Base-by-base conservation (phyloP, 23 tunicate species). In the Halocynthia aurantium region DNA sequence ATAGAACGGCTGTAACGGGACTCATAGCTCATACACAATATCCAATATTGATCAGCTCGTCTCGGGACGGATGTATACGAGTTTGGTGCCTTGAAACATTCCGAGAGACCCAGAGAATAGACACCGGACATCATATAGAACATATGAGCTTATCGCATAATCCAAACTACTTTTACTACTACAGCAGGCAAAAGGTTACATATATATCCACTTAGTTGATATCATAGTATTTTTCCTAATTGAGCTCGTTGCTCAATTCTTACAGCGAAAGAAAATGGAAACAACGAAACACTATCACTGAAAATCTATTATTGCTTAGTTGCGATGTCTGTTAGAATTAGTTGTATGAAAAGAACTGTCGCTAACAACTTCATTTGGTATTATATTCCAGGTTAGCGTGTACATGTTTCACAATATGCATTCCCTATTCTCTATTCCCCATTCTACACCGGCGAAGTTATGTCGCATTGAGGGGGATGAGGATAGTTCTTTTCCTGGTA, bases 51-150 rank as follows among this genome's bases (percentile, higher is more conserved):
- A 65, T 85, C 12, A 91, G 86, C 71, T 71, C 87, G 22, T 85
- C 90, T 54, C 66, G 53, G 10, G 90, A 91, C 55, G 86, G 86
- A 8, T 71, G 81, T 0, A 91, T 91, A 8, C 53, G 88, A 62
- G 65, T 85, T 58, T 91, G 97, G 97, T 91, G 97, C 52, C 62
- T 91, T 55, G 87, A 91, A 60, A 91, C 97, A 17, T 91, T 91
- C 56, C 72, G 57, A 21, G 60, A 76, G 52, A 85, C 58, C 20
- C 88, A 91, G 60, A 77, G 85, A 49, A 62, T 91, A 2, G 87
- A 85, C 50, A 75, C 82, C 7, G 86, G 78, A 12, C 82, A 77
- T 15, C 18, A 15, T 11, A 82, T 91, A 71, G 76, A 75, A 15
- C 51, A 68, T 20, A 22, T 91, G 21, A 22, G 54, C 22, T 20